Evolutionary conservation across 2,113 vertebrate species (phyloP).

Genomic region (Syngnathoides biaculeatus): DNA sequence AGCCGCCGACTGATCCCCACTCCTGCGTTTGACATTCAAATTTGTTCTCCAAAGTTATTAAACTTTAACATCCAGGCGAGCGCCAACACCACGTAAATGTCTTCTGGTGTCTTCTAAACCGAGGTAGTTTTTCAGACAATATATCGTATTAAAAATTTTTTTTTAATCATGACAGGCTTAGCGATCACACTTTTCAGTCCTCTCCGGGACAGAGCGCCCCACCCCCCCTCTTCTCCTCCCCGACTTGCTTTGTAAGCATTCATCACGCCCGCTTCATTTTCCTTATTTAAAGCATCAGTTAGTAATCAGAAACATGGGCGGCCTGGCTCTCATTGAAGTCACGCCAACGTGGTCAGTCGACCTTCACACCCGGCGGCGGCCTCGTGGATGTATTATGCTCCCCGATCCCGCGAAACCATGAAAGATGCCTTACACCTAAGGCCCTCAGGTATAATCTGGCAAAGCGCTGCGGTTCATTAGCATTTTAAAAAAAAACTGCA

Average conservation of each 20-base stretch:
- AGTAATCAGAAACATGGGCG: slow-evolving; percentile 48
- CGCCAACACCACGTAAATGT: too few relatives aligned
- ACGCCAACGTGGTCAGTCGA: slow-evolving; percentile 47
- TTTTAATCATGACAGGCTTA: too few relatives aligned
- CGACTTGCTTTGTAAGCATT: slow-evolving; percentile 65
- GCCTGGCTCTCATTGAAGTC: slow-evolving; percentile 65
- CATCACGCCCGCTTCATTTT: slow-evolving; percentile 68
- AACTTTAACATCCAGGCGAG: too few relatives aligned
- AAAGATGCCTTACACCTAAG: slow-evolving; percentile 45
- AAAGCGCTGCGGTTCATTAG: slow-evolving; percentile 63
- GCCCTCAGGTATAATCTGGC: slow-evolving; percentile 48
- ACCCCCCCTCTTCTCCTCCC: too few relatives aligned
- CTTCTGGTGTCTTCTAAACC: too few relatives aligned
- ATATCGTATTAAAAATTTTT: too few relatives aligned
- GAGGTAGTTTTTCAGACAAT: too few relatives aligned
- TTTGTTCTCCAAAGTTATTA: neutral
- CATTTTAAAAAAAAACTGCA: slow-evolving; percentile 60
- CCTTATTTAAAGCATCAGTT: slow-evolving; percentile 62
- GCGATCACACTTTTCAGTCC: slow-evolving; percentile 33
- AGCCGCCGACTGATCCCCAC: too few relatives aligned
- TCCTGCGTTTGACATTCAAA: too few relatives aligned
- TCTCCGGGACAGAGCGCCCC: slow-evolving; percentile 48
- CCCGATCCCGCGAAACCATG: slow-evolving; percentile 15
- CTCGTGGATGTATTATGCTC: slow-evolving; percentile 34
- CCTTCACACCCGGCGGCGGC: slow-evolving; percentile 48